Evolutionary conservation across 2,113 vertebrate species (phyloP).

Genomic region (Myanophis thanlyinensis): DNA sequence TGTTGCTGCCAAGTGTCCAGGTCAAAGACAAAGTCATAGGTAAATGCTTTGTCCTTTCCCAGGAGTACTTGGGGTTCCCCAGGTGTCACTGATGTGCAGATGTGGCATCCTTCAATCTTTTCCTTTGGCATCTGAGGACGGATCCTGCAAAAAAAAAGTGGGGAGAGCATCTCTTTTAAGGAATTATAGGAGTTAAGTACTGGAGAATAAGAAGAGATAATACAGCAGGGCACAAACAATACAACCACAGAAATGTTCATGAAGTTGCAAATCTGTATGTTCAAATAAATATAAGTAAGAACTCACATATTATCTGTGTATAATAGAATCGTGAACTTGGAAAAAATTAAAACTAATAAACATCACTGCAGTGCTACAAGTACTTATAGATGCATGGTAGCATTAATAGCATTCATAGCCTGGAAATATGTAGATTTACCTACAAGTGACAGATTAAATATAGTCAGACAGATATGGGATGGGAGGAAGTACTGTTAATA

Average conservation of each 20-base stretch:
- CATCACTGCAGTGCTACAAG: background rate
- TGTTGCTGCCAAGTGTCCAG: conserved; percentile 84
- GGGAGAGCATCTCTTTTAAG: background rate
- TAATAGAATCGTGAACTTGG: background rate
- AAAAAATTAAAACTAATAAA: background rate
- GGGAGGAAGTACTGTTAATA: too few species aligned
- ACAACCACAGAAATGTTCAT: background rate
- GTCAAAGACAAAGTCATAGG: conserved; percentile 96
- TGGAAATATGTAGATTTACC: background rate
- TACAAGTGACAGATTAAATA: background rate
- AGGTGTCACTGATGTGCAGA: conserved; percentile 91
- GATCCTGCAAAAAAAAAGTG: conserved; percentile 75
- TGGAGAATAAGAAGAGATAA: background rate
- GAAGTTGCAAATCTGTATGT: background rate
- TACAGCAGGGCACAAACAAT: background rate
- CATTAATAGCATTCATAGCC: background rate
- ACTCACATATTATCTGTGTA: background rate
- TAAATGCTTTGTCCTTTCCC: conserved; percentile 99
- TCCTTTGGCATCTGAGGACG: conserved; percentile 97
- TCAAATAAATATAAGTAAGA: background rate
- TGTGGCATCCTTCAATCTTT: conserved; percentile 96
- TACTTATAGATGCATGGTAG: background rate
- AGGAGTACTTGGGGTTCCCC: conserved; percentile 94
- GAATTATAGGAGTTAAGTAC: background rate
- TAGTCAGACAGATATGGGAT: background rate